Evolutionary conservation across 2,888 invertebrate species (phyloP).

Genomic region (Sphaerophoria taeniata): DNA sequence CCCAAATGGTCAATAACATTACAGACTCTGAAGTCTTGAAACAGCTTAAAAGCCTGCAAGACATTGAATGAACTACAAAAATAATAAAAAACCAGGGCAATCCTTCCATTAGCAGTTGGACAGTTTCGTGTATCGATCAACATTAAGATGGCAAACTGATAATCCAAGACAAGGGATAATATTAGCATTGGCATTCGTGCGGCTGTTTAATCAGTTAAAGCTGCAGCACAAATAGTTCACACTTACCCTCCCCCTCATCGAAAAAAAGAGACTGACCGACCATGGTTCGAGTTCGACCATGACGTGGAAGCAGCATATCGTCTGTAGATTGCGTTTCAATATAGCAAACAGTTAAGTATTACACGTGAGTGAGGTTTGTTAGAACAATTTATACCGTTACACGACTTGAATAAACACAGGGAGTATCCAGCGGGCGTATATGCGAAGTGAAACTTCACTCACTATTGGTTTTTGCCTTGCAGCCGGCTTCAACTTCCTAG

Average conservation of each 20-base stretch:
- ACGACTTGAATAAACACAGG: constrained; percentile 49
- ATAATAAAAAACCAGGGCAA: constrained; percentile 64
- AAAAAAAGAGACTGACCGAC: constrained; percentile 39
- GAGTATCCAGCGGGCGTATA: constrained; percentile 41
- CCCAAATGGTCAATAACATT: constrained; percentile 52
- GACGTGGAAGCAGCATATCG: constrained; percentile 3
- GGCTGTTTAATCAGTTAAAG: constrained; percentile 69
- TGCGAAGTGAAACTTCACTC: too few relatives aligned
- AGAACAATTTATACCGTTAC: constrained; percentile 73
- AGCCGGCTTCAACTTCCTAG: constrained; percentile 23
- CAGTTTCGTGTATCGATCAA: constrained; percentile 74
- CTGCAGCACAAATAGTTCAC: not conserved
- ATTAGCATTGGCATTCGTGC: constrained; percentile 73
- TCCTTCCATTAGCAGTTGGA: constrained; percentile 71
- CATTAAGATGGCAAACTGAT: constrained; percentile 74
- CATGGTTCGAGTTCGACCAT: constrained; percentile 40
- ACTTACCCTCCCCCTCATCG: not conserved
- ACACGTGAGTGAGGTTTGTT: constrained; percentile 70
- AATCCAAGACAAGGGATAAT: constrained; percentile 72
- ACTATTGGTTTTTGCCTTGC: too few relatives aligned
- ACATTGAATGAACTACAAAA: constrained; percentile 25
- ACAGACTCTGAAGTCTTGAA: not conserved
- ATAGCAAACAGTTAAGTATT: constrained; percentile 57
- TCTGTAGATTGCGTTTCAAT: constrained; percentile 48
- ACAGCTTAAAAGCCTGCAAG: not conserved